Base-by-base conservation (phyloP, 64 coral and sea anemone genomes). In the Pachyseris speciosa region DNA sequence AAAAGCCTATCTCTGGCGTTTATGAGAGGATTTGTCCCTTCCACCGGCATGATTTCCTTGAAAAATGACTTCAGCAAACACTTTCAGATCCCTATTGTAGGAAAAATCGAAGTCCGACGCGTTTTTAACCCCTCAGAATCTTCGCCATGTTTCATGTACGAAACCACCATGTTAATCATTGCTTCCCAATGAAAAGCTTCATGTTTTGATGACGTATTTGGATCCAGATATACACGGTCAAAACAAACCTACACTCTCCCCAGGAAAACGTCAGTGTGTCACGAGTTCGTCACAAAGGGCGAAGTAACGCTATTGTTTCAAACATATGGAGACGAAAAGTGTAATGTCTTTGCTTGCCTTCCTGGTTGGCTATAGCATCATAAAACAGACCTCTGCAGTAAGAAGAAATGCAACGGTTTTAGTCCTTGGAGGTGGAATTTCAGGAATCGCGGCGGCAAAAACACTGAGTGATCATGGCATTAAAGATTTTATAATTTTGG, bases 1-100 rank as follows among this genome's bases (percentile, higher is more conserved):
- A 99, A 99, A 44, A 99, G 87, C 19, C 97, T 72, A 63, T 99
- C 97, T 68, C 97, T 78, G 47, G 97, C 97, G 22, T 91, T 94
- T 30, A 99, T 95, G 25, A 99, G 64, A 64, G 97, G 97, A 29
- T 99, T 95, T 73, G 85, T 89, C 26, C 63, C 93, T 77, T 99
- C 97, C 49, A 92, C 91, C 39, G 95, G 95, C 95, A 96, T 96
- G 37, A 48, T 90, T 73, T 34, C 78, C 29, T 28, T 33, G 7
- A 52, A n/a, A 40, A 67, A 15, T 47, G 61, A 15, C 32, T 78
- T 60, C 52, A 81, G 33, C 17, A 40, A 78, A 39, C 40, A 61
- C 20, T 63, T 27, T 19, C 25, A n/a, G 32, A 19, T 81, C 31
- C 20, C 20, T 24, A 40, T 61, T 9, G 40, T 38, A 9, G 32